Evolutionary conservation across 2,888 invertebrate genomes (phyloP), one percentile per base, ranked within the genome.

Genomic region (Caenorhabditis sp.): DNA sequence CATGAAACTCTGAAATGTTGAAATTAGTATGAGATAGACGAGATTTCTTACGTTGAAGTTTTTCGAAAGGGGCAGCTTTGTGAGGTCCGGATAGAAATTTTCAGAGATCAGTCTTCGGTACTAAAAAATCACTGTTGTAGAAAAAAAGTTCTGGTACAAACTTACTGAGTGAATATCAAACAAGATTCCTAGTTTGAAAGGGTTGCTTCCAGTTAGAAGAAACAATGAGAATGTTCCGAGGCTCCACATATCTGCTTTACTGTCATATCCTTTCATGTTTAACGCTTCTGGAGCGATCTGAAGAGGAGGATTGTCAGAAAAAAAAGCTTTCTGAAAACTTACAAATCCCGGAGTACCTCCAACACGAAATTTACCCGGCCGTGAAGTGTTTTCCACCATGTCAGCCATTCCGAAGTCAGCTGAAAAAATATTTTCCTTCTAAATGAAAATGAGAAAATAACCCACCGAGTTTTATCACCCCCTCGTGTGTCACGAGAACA

Each of bases 331-430:
- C 2, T 3, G 19, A 12, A 38, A 12, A 72, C 38, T 74, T 28
- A 76, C 76, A 68, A 58, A 76, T n/a, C 76, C 76, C 7, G 76
- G 76, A 0, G 76, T 76, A 5, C 76, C 76, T 38, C 35, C 35
- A 1, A 41, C 10, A 10, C 12, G 14, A 26, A 22, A 12, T 26
- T 38, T 31, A 5, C 31, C 16, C 0, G 47, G 16, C 7, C n/a
- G n/a, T 19, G 31, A 35, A 6, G 76, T 38, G 5, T 59, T 26
- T 51, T 58, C 59, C 5, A 68, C 1, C 3, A 19, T 38, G 8
- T 56, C 28, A 41, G 76, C 68, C 59, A 31, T 35, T 51, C 76
- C 76, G 16, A 76, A 76, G 38, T 76, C 76, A 35, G 68, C 76
- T 76, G 51, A 47, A 76, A 44, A 56, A 7, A 2, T 19, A n/a